Conservation (phyloP, 2,888 invertebrate genomes). For the Meandrusa payeni region DNA sequence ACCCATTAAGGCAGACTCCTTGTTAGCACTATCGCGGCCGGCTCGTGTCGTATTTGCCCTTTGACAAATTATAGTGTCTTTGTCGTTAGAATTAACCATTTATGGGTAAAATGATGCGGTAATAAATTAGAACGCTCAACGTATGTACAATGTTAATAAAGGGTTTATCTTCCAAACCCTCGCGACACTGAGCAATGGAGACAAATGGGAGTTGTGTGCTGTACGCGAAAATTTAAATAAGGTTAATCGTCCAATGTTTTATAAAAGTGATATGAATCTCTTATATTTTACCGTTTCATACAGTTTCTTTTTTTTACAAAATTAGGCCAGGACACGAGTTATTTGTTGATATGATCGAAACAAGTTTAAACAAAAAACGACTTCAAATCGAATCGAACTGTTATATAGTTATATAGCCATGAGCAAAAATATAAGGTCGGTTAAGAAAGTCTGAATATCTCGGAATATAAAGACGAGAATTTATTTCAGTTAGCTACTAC, state of each 20-base stretch:
- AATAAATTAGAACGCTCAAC: conserved; percentile 13
- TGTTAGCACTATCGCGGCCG: conserved; percentile 62
- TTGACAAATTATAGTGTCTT: conserved; percentile 51
- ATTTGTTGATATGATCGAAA: too few species aligned
- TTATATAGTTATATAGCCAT: too few species aligned
- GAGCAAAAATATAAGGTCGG: too few species aligned
- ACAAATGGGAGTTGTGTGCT: not conserved
- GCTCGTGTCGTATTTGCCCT: conserved; percentile 62
- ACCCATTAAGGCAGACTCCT: conserved; percentile 60
- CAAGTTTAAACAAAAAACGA: too few species aligned
- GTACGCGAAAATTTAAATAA: conserved; percentile 2
- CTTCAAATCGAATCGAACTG: too few species aligned
- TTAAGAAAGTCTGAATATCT: too few species aligned
- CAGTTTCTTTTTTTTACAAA: too few species aligned
- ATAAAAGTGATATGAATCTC: too few species aligned
- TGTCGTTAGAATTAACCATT: conserved; percentile 20
- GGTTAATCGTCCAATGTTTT: not conserved
- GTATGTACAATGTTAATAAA: conserved; percentile 20
- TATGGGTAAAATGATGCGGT: conserved; percentile 18
- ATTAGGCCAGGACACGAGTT: too few species aligned
- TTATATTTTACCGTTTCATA: too few species aligned
- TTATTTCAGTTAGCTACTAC: too few species aligned
- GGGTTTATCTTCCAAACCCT: conserved; percentile 17
- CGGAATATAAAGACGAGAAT: too few species aligned
- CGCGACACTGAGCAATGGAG: conserved; percentile 17